Conservation (phyloP, 2,888 invertebrate species). For the Malthinus flaveolus region DNA sequence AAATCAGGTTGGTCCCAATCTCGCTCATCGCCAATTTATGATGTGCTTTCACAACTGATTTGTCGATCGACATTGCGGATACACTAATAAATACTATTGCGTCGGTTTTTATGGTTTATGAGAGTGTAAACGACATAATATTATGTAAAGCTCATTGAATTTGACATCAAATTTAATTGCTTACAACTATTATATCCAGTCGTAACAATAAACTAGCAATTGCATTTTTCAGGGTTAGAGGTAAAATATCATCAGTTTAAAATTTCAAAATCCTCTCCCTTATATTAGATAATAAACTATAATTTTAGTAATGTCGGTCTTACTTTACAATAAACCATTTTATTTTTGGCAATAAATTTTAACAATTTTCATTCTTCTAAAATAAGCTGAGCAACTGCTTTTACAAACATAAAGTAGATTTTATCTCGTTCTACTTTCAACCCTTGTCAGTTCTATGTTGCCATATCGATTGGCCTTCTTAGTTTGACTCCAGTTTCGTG, state of each 20-base stretch:
- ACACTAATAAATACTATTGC: no score
- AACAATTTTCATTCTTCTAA: conserved; percentile 1
- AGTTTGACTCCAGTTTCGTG: conserved; percentile 26
- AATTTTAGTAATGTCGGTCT: conserved; percentile 25
- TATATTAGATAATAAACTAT: conserved; percentile 24
- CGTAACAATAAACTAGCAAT: no score
- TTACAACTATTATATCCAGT: no score
- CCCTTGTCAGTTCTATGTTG: conserved; percentile 34
- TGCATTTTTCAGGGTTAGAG: no score
- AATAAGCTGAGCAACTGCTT: conserved; percentile 29
- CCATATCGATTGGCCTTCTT: conserved; percentile 35
- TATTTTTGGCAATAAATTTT: not conserved
- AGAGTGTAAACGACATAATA: no score
- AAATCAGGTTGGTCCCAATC: no score
- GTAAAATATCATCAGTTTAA: conserved; percentile 1
- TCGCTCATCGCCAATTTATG: no score
- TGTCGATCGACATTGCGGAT: no score
- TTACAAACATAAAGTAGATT: conserved; percentile 39
- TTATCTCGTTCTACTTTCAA: conserved; percentile 38
- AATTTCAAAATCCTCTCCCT: conserved; percentile 11
- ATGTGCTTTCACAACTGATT: no score
- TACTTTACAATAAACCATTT: conserved; percentile 16
- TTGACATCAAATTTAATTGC: no score
- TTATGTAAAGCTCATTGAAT: no score
- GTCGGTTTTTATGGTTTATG: no score